Base-by-base conservation (phyloP, 1,140 invertebrate species). In the Cydia fagiglandana region DNA sequence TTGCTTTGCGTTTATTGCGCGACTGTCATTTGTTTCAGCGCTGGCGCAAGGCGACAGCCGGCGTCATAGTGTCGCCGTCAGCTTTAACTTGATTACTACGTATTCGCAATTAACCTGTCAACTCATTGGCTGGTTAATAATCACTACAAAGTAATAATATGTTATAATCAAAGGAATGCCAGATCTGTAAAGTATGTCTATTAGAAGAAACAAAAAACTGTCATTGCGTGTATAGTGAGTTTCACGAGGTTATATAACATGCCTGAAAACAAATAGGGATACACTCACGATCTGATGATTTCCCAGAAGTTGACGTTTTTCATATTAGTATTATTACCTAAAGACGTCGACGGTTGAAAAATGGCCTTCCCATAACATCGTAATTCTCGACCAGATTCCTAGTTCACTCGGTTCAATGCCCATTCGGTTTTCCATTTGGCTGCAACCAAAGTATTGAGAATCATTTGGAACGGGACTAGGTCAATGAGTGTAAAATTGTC, bases 61-160 rank as follows among this genome's bases (percentile, higher is more conserved):
- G 56, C 56, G 56, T 20, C 56, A 24, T 5, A 24, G 10, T 61
- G 56, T 61, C 56, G 56, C 56, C 56, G 56, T 61, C 56, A 20
- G 56, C 56, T 24, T 20, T 61, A 61, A 17, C n/a, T 61, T 61
- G 56, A 61, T 61, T 61, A 61, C 56, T 61, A 61, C 24, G 56
- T 61, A 61, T 7, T 61, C 20, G 20, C 56, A 61, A 61, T 61
- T 61, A 61, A 61, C 17, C 56, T 61, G 56, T 61, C 56, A 61
- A 61, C 24, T 61, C 56, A 61, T 61, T 61, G 56, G 56, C 56
- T 7, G n/a, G 56, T 1, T 61, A 61, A 24, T 20, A 5, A 61
- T 24, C 20, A 24, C 56, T 6, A 24, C n/a, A 56, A 56, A 56
- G 5, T 56, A 61, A 24, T 61, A 61, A n/a, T 56, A 53, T 24